These are phyloP conservation scores for Drosophila nr. medialis DNA, from an alignment of 2,888 invertebrate genomes.

Conservation along the genomic window DNA sequence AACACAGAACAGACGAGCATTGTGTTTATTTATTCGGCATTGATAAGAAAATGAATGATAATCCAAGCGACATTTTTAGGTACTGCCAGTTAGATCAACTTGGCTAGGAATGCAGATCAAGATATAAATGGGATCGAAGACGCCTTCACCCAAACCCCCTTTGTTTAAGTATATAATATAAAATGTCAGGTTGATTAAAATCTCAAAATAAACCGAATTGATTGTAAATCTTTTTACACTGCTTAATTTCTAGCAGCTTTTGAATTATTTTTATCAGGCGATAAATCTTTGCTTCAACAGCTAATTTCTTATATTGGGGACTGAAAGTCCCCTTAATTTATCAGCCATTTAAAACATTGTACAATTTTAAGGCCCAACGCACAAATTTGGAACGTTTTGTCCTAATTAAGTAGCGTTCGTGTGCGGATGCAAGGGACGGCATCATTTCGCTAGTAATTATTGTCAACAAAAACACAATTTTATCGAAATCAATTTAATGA, in stretches of 20 bases:
- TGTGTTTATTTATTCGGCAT: not conserved
- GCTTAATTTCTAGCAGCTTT: not conserved
- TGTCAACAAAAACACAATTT: conserved; percentile 66
- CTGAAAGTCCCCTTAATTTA: conserved; percentile 14
- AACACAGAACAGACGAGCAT: too few relatives aligned
- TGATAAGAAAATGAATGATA: not conserved
- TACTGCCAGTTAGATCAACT: not conserved
- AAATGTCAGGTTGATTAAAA: not conserved
- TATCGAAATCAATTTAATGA: conserved; percentile 78
- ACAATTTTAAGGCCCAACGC: conserved; percentile 20
- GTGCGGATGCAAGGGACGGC: conserved; percentile 24
- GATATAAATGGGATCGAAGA: not conserved
- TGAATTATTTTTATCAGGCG: conserved; percentile 5
- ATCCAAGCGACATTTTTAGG: not conserved
- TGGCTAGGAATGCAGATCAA: not conserved
- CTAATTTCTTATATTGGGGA: not conserved
- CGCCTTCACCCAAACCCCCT: not conserved
- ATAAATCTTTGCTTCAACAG: not conserved
- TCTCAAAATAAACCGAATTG: not conserved
- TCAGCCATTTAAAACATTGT: conserved; percentile 28
- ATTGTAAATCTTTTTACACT: conserved; percentile 4
- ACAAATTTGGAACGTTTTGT: conserved; percentile 49
- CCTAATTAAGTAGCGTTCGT: conserved; percentile 51
- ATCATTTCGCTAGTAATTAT: conserved; percentile 50
- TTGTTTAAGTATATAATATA: not conserved